Conservation (phyloP, 2,113 vertebrate species). For the Nipponia nippon region DNA sequence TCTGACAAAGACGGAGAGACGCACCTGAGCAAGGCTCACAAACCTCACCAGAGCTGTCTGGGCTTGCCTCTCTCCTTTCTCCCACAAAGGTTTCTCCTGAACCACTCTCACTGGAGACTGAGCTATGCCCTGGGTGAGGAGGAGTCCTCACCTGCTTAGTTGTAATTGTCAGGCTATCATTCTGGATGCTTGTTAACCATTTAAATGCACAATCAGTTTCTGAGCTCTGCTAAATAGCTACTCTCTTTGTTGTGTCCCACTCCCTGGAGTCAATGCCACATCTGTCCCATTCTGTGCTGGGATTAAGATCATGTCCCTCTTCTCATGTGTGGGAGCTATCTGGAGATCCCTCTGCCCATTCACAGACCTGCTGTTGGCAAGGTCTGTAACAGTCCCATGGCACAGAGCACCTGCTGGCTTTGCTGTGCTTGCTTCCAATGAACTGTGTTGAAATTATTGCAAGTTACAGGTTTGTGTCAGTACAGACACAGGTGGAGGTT, state of each 20-base stretch:
- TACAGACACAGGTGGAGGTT: neutral
- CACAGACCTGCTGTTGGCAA: neutral
- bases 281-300: neutral
- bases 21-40: neutral
- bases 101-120: neutral
- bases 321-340: neutral
- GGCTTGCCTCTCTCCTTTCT: neutral
- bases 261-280: neutral
- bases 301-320: neutral
- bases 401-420: neutral
- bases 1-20: neutral
- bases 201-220: neutral
- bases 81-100: neutral
- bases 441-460: neutral
- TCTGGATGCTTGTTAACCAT: neutral
- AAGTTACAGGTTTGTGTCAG: neutral
- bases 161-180: neutral
- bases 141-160: neutral
- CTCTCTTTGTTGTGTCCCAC: neutral
- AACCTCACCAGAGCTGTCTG: neutral
- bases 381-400: neutral
- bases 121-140: neutral
- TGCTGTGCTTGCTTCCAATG: neutral
- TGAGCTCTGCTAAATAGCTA: neutral
- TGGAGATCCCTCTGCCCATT: neutral